A percentile compares a stretch with the other conserved stretches of the same genome.
Conservation (phyloP, 2,888 invertebrate species). For the Carcina quercana region DNA sequence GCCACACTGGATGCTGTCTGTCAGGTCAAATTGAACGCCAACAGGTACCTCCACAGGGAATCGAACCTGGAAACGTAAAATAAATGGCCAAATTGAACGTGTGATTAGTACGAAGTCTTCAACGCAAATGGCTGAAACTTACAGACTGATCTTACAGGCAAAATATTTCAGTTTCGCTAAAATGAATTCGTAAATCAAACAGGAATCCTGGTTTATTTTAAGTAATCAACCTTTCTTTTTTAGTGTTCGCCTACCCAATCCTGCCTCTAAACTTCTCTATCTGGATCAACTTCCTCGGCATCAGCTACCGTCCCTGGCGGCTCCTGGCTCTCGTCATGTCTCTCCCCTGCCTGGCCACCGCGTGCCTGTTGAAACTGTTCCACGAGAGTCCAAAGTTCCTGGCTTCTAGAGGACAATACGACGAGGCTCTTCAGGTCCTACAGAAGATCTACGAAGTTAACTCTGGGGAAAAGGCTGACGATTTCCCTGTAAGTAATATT, state of each 20-base stretch:
- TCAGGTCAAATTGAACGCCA: too few relatives aligned
- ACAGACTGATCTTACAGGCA: too few relatives aligned
- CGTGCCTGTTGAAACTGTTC: constrained; percentile 71
- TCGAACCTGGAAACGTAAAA: too few relatives aligned
- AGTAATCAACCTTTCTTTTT: too few relatives aligned
- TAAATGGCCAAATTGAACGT: too few relatives aligned
- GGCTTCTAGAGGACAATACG: constrained; percentile 71
- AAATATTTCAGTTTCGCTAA: too few relatives aligned
- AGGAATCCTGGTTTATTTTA: too few relatives aligned
- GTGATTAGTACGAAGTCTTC: too few relatives aligned
- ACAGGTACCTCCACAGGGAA: too few relatives aligned
- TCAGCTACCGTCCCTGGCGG: constrained; percentile 84
- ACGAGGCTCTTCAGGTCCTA: constrained; percentile 71
- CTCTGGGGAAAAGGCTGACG: constrained; percentile 43
- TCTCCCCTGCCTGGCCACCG: constrained; percentile 77
- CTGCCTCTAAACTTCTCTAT: constrained; percentile 74
- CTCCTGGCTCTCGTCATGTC: constrained; percentile 79
- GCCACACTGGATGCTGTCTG: too few relatives aligned
- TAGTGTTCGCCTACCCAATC: constrained; percentile 80
- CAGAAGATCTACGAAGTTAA: constrained; percentile 53
- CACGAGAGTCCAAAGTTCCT: constrained; percentile 89
- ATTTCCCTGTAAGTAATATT: constrained; percentile 46
- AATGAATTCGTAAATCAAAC: too few relatives aligned
- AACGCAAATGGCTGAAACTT: too few relatives aligned
- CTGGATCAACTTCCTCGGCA: constrained; percentile 55